These are phyloP conservation scores for Eublepharis macularius DNA, from an alignment of 2,113 vertebrate genomes.

Conservation along the genomic window DNA sequence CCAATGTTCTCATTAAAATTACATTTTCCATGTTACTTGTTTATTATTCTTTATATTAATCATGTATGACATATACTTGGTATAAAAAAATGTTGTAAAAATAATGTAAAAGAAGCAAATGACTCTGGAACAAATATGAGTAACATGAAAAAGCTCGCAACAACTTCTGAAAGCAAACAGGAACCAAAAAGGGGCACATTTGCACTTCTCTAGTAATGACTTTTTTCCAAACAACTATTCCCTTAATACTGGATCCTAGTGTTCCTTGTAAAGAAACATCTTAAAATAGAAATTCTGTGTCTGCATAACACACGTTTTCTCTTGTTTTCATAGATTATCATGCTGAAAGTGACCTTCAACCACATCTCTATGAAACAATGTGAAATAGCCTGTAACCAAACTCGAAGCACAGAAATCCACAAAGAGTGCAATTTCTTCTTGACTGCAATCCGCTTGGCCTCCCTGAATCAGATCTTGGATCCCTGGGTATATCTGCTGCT, in stretches of 20 bases:
- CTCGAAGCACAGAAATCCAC: conserved; percentile 49
- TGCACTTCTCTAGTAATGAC: too few species aligned
- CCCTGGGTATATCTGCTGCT: conserved; percentile 97
- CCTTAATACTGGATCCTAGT: background rate
- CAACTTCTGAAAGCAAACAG: too few species aligned
- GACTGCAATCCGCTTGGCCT: conserved; percentile 90
- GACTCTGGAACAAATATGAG: too few species aligned
- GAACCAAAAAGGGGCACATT: too few species aligned
- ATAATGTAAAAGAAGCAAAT: too few species aligned
- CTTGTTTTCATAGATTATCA: conserved; percentile 77
- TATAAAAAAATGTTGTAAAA: too few species aligned
- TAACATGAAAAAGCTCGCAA: too few species aligned
- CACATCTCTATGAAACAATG: conserved; percentile 82
- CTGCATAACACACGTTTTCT: rapidly evolving
- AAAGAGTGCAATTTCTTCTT: conserved; percentile 87
- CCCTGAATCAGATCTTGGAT: conserved; percentile 96
- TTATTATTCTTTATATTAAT: too few species aligned
- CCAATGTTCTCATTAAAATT: too few species aligned
- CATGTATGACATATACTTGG: too few species aligned
- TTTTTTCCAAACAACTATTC: background rate
- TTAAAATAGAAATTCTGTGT: background rate
- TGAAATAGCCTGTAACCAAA: conserved; percentile 17
- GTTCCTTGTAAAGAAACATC: background rate
- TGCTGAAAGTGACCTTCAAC: conserved; percentile 88
- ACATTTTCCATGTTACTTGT: too few species aligned